Percentiles rank a stretch among this genome's conserved stretches.
Evolutionary conservation across 2,113 vertebrate species (phyloP).

Genomic region (Stictonetta naevosa): DNA sequence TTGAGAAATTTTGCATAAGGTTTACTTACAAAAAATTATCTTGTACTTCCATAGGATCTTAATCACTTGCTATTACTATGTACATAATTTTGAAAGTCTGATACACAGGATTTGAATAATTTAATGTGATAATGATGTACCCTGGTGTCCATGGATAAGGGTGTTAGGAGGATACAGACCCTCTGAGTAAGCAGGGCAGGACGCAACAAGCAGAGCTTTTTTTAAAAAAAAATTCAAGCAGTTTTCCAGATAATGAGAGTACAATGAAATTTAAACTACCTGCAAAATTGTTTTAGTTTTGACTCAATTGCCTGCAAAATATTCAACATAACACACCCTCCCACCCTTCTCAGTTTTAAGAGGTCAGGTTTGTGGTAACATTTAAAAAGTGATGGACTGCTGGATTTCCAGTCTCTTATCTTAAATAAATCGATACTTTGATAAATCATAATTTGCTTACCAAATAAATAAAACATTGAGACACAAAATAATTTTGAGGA

Average conservation of each 20-base stretch:
- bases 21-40: background rate
- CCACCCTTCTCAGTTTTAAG: background rate
- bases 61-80: background rate
- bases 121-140: accelerated
- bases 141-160: accelerated
- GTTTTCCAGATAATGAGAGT: background rate
- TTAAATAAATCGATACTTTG: background rate
- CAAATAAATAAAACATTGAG: background rate
- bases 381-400: accelerated
- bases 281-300: background rate
- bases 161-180: background rate
- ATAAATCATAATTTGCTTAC: background rate
- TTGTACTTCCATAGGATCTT: background rate
- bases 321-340: too few relatives aligned
- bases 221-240: background rate
- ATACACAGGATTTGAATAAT: accelerated
- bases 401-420: background rate
- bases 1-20: background rate
- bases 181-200: accelerated
- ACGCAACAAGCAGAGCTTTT: too few relatives aligned
- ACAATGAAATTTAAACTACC: background rate
- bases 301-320: background rate
- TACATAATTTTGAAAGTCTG: accelerated
- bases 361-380: background rate
- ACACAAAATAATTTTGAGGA: background rate